These are phyloP conservation scores for Cotesia glomerata DNA, from an alignment of 1,140 invertebrate genomes.

Conservation along the genomic window DNA sequence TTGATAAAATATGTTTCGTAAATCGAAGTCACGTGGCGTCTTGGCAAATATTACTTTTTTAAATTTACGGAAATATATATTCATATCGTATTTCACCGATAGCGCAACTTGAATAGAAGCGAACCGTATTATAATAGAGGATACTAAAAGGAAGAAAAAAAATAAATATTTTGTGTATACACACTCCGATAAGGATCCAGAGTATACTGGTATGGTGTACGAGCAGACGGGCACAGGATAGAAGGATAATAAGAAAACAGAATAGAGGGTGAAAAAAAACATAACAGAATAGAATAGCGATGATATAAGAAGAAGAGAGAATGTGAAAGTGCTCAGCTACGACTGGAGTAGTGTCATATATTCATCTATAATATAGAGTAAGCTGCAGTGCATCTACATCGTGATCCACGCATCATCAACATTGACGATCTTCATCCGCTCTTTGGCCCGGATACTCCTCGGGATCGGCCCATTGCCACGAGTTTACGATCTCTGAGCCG, in stretches of 20 bases:
- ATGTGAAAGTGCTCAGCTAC: background rate
- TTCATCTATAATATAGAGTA: slow-evolving; percentile 30
- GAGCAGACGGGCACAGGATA: background rate
- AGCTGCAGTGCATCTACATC: slow-evolving; percentile 36
- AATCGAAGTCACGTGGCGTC: too few species aligned
- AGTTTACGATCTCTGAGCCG: slow-evolving; percentile 49
- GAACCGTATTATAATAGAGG: background rate
- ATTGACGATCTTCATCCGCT: slow-evolving; percentile 60
- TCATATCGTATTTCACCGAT: too few species aligned
- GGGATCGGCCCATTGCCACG: slow-evolving; percentile 27
- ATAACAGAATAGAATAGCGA: background rate
- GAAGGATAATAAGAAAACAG: slow-evolving; percentile 1
- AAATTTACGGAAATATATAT: too few species aligned
- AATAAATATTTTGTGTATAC: slow-evolving; percentile 3
- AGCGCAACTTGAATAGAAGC: background rate
- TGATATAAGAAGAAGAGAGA: slow-evolving; percentile 9
- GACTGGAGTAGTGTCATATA: background rate
- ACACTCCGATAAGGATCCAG: background rate
- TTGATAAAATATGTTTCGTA: too few species aligned
- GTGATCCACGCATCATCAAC: slow-evolving; percentile 62
- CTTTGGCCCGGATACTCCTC: slow-evolving; percentile 37
- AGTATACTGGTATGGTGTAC: too few species aligned
- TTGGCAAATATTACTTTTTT: too few species aligned
- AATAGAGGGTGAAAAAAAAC: background rate
- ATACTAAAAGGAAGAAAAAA: background rate